phyloP scores from a whole-genome alignment of 2,888 invertebrate species.

The Ectemnius cavifrons region DNA sequence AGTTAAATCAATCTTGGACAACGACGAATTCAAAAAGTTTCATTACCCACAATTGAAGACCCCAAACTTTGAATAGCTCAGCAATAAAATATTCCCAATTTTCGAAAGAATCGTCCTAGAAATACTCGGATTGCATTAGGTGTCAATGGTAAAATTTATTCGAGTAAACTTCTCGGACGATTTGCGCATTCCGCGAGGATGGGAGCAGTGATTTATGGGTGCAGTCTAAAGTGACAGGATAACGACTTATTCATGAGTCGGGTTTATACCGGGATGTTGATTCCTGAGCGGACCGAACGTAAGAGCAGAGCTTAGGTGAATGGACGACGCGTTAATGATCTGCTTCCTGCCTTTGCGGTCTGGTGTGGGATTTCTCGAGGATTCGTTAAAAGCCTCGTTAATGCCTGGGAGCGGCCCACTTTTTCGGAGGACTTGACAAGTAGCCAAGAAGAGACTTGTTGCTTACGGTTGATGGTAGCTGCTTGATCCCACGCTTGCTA shows the following conservation, averaged over 20 bases:
- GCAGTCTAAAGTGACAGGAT: slow-evolving; percentile 61
- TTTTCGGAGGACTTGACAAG: slow-evolving; percentile 38
- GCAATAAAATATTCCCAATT: too few relatives aligned
- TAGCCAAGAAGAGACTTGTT: slow-evolving; percentile 43
- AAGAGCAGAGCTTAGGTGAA: slow-evolving; percentile 48
- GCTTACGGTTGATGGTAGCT: slow-evolving; percentile 34
- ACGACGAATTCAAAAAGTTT: too few relatives aligned
- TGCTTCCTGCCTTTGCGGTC: slow-evolving; percentile 49
- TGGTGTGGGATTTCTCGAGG: slow-evolving; percentile 48
- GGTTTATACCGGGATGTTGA: slow-evolving; percentile 59
- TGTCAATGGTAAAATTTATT: too few relatives aligned
- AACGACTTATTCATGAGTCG: slow-evolving; percentile 75
- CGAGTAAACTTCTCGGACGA: too few relatives aligned
- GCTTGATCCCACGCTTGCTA: too few relatives aligned
- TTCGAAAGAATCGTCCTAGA: too few relatives aligned
- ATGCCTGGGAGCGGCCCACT: slow-evolving; percentile 27
- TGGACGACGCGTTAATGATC: slow-evolving; percentile 64
- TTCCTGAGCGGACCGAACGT: slow-evolving; percentile 27
- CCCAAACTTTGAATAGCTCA: too few relatives aligned
- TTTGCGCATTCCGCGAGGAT: neutral
- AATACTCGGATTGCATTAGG: too few relatives aligned
- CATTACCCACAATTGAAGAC: too few relatives aligned
- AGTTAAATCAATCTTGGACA: too few relatives aligned
- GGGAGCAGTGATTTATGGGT: slow-evolving; percentile 71
- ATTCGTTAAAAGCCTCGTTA: slow-evolving; percentile 56